Conservation (phyloP, 2,888 invertebrate species). For the Orchesellides sinensis region DNA sequence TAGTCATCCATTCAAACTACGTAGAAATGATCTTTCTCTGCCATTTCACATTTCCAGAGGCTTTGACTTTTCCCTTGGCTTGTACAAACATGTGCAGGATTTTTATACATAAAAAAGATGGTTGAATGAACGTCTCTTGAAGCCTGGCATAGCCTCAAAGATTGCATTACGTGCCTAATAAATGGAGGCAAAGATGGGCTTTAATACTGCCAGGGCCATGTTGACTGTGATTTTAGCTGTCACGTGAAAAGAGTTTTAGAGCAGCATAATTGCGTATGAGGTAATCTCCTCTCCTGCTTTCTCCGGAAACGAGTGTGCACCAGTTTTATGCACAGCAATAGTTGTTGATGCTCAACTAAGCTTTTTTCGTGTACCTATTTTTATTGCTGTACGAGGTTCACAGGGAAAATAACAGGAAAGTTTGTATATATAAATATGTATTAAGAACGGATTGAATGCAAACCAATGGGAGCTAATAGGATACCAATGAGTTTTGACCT, state of each 20-base stretch:
- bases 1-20: background rate
- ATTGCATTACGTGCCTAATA: constrained; percentile 27
- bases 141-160: constrained; percentile 15
- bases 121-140: constrained; percentile 27
- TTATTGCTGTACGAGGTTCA: too few species aligned
- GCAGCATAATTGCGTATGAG: constrained; percentile 12
- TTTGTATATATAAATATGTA: too few species aligned
- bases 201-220: constrained; percentile 1
- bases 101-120: too few species aligned
- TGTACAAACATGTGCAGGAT: too few species aligned
- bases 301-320: too few species aligned
- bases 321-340: too few species aligned
- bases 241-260: constrained; percentile 4
- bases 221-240: constrained; percentile 26
- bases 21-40: constrained; percentile 12
- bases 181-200: constrained; percentile 25
- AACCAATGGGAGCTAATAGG: too few species aligned
- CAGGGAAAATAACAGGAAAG: too few species aligned
- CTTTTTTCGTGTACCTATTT: too few species aligned
- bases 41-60: background rate
- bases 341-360: too few species aligned
- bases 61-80: background rate
- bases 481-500: too few species aligned
- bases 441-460: too few species aligned
- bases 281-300: constrained; percentile 1